Base-by-base conservation (phyloP, 2,888 invertebrate species). In the Sialis fuliginosa region DNA sequence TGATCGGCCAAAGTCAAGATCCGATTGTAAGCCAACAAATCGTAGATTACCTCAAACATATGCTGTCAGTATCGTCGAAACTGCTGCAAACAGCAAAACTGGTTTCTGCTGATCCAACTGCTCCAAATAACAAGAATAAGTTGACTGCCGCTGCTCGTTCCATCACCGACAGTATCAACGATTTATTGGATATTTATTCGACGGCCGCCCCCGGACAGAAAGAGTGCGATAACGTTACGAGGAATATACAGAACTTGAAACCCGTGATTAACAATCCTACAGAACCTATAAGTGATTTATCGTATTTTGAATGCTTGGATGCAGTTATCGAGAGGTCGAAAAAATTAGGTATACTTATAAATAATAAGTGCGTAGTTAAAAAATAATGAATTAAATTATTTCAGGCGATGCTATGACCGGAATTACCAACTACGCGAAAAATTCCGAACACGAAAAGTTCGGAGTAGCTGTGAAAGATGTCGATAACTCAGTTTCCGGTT, bases 231-330 rank as follows among this genome's bases (percentile, higher is more conserved):
- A 93, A 88, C 54, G 95, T 96, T 1, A 81, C 96, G 46, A 73
- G 95, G 52, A 87, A 88, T 62, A 92, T 97, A 49, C 84, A 88
- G 64, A 81, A 87, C 48, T 78, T 88, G 63, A 75, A 81, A 13
- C 81, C 86, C 2, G 69, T 93, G 50, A 70, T 97, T 43, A 82
- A 85, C 54, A 80, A 85, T 60, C 90, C 93, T 12, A 77, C 77
- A 44, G 89, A 95, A 62, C 91, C 95, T 0, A 75, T 95, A 54
- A 85, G 77, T 55, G 90, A 90, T 53, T 77, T 79, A 48, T 83
- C 87, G 0, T 97, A 96, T 70, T 95, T 87, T 65, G 93, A 93
- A 56, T 92, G 92, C 53, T 77, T 96, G 32, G 95, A 96, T 60
- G 74, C 77, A 13, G 89, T 93, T 4, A 89, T 92, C 52, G 85